Conservation (phyloP, 2,797 vertebrate species). For the Allobates femoralis region DNA sequence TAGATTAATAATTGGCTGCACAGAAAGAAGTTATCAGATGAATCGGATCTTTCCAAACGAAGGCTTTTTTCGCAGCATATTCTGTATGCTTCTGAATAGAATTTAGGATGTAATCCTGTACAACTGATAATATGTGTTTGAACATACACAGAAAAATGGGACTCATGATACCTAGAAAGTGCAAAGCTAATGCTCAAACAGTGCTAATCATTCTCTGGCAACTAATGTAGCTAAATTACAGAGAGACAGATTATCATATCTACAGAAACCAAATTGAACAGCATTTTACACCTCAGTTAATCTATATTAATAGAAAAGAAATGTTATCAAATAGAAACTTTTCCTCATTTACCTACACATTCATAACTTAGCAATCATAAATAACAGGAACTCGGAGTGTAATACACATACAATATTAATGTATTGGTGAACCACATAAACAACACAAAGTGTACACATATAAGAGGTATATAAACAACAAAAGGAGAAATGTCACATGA, state of each 20-base stretch:
- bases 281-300: background rate
- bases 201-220: background rate
- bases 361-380: background rate
- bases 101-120: constrained; percentile 8
- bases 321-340: background rate
- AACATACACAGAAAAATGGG: background rate
- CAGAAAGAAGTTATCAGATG: constrained; percentile 15
- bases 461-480: no score
- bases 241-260: background rate
- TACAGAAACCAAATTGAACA: background rate
- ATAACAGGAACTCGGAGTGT: no score
- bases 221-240: background rate
- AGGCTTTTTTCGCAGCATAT: background rate
- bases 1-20: constrained; percentile 22
- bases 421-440: no score
- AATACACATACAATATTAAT: no score
- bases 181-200: background rate
- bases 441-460: no score
- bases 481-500: no score
- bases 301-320: background rate
- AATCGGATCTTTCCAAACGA: constrained; percentile 19
- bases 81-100: constrained; percentile 5
- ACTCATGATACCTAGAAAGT: background rate
- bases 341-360: background rate
- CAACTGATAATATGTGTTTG: background rate